phyloP scores from a whole-genome alignment of 2,113 vertebrate species.

The Megaleporinus macrocephalus region DNA sequence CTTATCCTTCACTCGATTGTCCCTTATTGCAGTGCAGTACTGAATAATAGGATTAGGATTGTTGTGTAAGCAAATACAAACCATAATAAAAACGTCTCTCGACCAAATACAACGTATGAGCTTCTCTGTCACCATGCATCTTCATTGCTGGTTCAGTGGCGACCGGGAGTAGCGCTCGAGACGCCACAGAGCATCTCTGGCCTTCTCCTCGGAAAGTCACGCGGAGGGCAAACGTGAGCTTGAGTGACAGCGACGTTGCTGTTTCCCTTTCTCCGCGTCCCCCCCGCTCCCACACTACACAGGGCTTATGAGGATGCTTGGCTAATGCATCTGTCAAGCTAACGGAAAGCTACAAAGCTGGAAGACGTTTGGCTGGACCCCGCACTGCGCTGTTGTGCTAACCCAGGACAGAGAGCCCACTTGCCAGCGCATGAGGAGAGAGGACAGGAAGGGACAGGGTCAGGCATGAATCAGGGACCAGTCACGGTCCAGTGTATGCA shows the following conservation, averaged over 20 bases:
- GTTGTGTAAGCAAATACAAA: neutral
- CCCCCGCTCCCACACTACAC: neutral
- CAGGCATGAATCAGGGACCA: neutral
- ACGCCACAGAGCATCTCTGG: neutral
- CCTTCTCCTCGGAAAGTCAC: neutral
- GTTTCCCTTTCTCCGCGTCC: neutral
- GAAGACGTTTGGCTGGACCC: conserved; percentile 1
- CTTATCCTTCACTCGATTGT: neutral
- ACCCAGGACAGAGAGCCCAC: neutral
- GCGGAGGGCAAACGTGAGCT: neutral
- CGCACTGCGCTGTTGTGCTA: neutral
- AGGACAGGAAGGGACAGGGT: conserved; percentile 9
- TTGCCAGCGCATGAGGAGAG: neutral
- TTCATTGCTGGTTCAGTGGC: neutral
- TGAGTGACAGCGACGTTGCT: neutral
- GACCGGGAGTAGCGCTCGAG: neutral
- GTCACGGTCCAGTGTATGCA: neutral
- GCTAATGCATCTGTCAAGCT: neutral
- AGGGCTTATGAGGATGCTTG: neutral
- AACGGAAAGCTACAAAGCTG: neutral
- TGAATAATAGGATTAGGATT: neutral
- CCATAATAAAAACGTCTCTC: neutral
- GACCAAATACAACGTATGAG: neutral
- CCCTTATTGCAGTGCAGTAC: neutral
- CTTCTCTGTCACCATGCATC: neutral